Conservation (phyloP, 1,140 invertebrate genomes). For the Dendrolimus punctatus region DNA sequence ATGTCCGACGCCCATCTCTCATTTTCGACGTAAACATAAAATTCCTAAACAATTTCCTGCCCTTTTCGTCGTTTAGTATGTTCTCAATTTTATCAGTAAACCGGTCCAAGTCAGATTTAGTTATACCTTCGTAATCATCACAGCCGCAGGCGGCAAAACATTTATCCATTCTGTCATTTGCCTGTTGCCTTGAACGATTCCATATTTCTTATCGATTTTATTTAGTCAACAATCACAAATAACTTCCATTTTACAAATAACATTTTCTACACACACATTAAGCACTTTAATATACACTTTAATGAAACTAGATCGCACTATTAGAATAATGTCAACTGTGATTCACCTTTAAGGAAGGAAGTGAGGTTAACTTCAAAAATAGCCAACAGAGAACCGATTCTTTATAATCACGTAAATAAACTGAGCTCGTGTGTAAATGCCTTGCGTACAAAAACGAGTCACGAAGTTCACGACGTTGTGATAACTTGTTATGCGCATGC, state of each 20-base stretch:
- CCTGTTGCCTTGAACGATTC: constrained; percentile 20
- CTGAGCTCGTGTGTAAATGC: constrained; percentile 21
- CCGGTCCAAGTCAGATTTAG: constrained; percentile 62
- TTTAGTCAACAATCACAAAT: constrained; percentile 5
- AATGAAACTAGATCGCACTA: neutral
- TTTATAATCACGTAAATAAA: constrained; percentile 40
- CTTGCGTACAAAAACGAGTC: constrained; percentile 6
- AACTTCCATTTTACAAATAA: constrained; percentile 2
- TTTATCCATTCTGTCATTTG: constrained; percentile 54
- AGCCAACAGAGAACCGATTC: constrained; percentile 26
- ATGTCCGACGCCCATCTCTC: constrained; percentile 40
- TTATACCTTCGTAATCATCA: constrained; percentile 54
- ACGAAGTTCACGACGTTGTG: constrained; percentile 24
- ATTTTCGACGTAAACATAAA: constrained; percentile 62
- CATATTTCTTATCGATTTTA: constrained; percentile 43
- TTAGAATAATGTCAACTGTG: constrained; percentile 11
- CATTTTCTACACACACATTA: neutral
- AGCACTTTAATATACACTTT: neutral
- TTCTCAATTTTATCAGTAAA: constrained; percentile 69
- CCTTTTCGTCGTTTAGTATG: constrained; percentile 62
- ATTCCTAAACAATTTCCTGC: constrained; percentile 56
- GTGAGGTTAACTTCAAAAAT: constrained; percentile 59
- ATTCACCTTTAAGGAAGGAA: constrained; percentile 32
- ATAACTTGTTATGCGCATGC: constrained; percentile 25
- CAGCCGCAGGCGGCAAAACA: constrained; percentile 64